Conservation (phyloP, 2,888 invertebrate genomes). For the Pammene aurita region DNA sequence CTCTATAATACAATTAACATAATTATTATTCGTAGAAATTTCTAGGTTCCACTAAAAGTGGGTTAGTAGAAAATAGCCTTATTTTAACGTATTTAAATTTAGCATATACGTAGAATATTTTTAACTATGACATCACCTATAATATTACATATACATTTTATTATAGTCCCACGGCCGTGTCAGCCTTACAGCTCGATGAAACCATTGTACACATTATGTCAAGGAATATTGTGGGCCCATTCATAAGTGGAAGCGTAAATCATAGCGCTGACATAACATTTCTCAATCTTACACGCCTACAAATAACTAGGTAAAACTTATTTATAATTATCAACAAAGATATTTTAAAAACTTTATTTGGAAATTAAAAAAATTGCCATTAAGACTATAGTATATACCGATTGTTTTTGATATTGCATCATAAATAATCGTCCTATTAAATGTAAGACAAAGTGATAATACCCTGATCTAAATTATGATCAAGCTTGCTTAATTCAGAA, state of each 20-base stretch:
- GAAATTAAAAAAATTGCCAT: too few relatives aligned
- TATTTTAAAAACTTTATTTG: too few relatives aligned
- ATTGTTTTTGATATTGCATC: too few relatives aligned
- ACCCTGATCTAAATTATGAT: too few relatives aligned
- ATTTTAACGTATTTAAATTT: neutral
- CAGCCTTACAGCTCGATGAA: slow-evolving; percentile 48
- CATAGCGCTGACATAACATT: neutral
- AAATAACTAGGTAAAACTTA: too few relatives aligned
- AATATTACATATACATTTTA: slow-evolving; percentile 1
- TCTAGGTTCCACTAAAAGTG: slow-evolving; percentile 7
- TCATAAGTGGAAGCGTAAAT: slow-evolving; percentile 23
- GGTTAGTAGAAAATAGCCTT: neutral
- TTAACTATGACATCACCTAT: slow-evolving; percentile 23
- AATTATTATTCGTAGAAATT: slow-evolving; percentile 19
- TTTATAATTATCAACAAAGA: too few relatives aligned
- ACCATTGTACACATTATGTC: slow-evolving; percentile 53
- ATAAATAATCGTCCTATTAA: too few relatives aligned
- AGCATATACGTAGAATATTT: neutral
- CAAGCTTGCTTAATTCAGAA: too few relatives aligned
- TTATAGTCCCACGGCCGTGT: slow-evolving; percentile 20
- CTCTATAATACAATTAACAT: slow-evolving; percentile 31
- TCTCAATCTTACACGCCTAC: too few relatives aligned
- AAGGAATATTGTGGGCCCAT: slow-evolving; percentile 46
- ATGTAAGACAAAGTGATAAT: too few relatives aligned
- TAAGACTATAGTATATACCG: too few relatives aligned